Base-by-base conservation (phyloP, 2,888 invertebrate species). In the Anoplius nigerrimus region DNA sequence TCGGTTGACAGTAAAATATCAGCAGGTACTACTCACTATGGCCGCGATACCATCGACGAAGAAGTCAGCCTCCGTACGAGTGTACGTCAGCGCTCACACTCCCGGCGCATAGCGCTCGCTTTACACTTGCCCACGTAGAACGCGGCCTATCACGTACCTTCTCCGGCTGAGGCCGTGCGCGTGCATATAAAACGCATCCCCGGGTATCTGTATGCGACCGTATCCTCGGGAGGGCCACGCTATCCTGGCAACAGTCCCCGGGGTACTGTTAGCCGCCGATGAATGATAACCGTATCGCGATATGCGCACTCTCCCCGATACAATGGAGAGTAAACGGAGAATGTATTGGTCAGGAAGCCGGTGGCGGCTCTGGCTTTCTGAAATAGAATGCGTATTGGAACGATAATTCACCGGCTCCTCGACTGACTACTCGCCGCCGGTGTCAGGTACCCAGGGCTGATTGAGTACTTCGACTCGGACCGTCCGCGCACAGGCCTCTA, bases 1-100 rank as follows among this genome's bases (percentile, higher is more conserved):
- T 86, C 71, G 86, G 82, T 84, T 86, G 87, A 86, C 87, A 87
- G 87, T 88, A 86, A 88, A 88, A 87, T 88, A 87, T 88, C 87
- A 87, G 86, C 76, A 72, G 79, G 71, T 78, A 79, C 76, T 66
- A 66, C 69, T 79, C 74, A 71, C 71, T 74, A 70, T 70, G 63
- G 60, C 51, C 51, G 64, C 71, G 78, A 78, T 78, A 74, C 69
- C 66, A 79, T 78, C 78, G 74, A 55, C 15, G 65, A 65, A 61
- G 74, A 8, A 48, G 48, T 18, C 48, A 6, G 57, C 62, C 57
- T 62, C 48, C 16, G 21, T 34, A 21, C n/a, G n/a, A 8, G 11
- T 62, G 15, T n/a, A 22, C 59, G 27, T 45, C 55, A 16, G 4
- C 46, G 20, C 27, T 34, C 21, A 42, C 42, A 16, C 56, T 27